phyloP scores from a whole-genome alignment of 2,113 vertebrate genomes.

The Caranx ignobilis region DNA sequence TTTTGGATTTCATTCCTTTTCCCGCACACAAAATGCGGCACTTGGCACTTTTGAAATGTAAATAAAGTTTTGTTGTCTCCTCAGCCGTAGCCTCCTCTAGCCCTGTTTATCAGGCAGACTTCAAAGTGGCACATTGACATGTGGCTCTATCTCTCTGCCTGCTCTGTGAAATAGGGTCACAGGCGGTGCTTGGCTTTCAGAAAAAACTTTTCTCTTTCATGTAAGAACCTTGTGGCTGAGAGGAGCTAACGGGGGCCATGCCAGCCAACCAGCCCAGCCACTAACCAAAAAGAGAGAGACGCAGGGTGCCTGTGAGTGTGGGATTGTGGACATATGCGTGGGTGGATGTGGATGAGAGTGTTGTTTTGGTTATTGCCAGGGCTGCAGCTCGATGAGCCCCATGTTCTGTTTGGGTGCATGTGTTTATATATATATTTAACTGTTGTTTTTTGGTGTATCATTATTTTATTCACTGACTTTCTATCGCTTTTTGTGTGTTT shows the following conservation, averaged over 20 bases:
- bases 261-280: slow-evolving; percentile 60
- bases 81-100: slow-evolving; percentile 74
- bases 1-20: slow-evolving; percentile 53
- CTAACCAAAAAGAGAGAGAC: slow-evolving; percentile 50
- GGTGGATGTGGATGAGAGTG: slow-evolving; percentile 24
- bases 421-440: slow-evolving; percentile 1
- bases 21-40: slow-evolving; percentile 59
- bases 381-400: slow-evolving; percentile 76
- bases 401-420: slow-evolving; percentile 39
- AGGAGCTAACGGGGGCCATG: slow-evolving; percentile 72
- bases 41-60: slow-evolving; percentile 80
- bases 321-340: slow-evolving; percentile 28
- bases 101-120: slow-evolving; percentile 79
- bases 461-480: slow-evolving; percentile 62
- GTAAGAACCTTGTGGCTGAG: slow-evolving; percentile 76
- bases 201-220: slow-evolving; percentile 77
- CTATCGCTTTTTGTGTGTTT: slow-evolving; percentile 56
- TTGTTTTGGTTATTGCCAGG: slow-evolving; percentile 44
- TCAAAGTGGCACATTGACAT: slow-evolving; percentile 79
- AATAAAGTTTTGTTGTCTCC: slow-evolving; percentile 81
- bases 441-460: slow-evolving; percentile 35
- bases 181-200: slow-evolving; percentile 70
- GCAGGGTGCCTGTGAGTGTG: slow-evolving; percentile 18
- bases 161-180: slow-evolving; percentile 78
- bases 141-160: slow-evolving; percentile 67